A percentile compares a stretch with the other conserved stretches of the same genome.
These are phyloP conservation scores for Acanthosepion esculentum DNA, from an alignment of 2,888 invertebrate species.

Conservation along the genomic window DNA sequence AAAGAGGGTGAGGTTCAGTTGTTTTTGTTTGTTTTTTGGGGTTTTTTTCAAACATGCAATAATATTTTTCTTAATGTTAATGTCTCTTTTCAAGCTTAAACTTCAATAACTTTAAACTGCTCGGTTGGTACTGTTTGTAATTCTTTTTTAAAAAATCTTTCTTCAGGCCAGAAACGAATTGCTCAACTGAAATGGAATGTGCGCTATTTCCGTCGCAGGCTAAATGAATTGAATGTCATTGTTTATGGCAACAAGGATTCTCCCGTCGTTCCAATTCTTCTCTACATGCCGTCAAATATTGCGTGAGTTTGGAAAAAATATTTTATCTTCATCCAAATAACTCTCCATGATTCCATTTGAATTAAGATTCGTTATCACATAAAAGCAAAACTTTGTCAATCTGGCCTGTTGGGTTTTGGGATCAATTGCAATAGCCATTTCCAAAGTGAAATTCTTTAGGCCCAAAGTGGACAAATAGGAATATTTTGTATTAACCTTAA, in stretches of 20 bases:
- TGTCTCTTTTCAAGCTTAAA: background rate
- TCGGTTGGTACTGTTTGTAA: background rate
- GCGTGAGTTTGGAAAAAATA: constrained; percentile 69
- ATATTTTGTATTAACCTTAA: too few species aligned
- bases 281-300: constrained; percentile 95
- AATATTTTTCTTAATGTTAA: background rate
- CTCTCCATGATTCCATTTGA: too few species aligned
- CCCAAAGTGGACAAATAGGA: too few species aligned
- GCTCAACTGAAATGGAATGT: constrained; percentile 86
- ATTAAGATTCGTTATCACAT: too few species aligned
- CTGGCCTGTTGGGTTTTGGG: too few species aligned
- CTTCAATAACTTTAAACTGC: background rate
- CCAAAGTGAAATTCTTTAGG: too few species aligned
- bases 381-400: too few species aligned
- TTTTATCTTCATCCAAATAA: background rate
- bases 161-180: constrained; percentile 79
- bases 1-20: constrained; percentile 78
- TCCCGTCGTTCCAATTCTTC: constrained; percentile 95
- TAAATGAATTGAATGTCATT: constrained; percentile 92
- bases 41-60: background rate
- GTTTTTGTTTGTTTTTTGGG: background rate
- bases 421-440: too few species aligned
- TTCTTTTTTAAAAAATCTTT: background rate
- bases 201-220: constrained; percentile 84
- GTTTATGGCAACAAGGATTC: constrained; percentile 94